A percentile compares a stretch with the other conserved stretches of the same genome.
Conservation (phyloP, 2,797 vertebrate genomes). For the Gambusia yucatana region DNA sequence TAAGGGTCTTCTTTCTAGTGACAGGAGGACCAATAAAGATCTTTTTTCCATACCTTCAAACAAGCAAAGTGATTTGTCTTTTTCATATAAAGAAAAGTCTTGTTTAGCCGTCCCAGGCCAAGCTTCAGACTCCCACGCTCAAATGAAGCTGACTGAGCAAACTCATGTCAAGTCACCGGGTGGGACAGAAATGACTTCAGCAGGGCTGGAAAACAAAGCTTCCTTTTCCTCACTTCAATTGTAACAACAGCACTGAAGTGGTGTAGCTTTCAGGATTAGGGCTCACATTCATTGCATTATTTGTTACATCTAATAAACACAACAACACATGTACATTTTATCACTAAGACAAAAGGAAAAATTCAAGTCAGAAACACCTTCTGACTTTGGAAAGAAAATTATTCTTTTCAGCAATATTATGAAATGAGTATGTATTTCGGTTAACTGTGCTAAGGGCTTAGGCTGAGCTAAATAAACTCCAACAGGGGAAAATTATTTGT, state of each 20-base stretch:
- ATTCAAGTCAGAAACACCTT: slow-evolving; percentile 28
- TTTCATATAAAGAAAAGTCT: slow-evolving; percentile 60
- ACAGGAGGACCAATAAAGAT: slow-evolving; percentile 6
- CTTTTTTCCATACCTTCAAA: slow-evolving; percentile 37
- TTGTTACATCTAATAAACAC: neutral
- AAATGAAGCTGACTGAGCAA: slow-evolving; percentile 38
- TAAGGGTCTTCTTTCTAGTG: neutral
- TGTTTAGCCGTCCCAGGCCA: slow-evolving; percentile 42
- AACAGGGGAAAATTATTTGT: neutral
- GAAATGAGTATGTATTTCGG: neutral
- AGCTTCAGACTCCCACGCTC: slow-evolving; percentile 60
- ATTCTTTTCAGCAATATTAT: neutral
- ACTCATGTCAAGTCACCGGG: slow-evolving; percentile 51
- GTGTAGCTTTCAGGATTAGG: slow-evolving; percentile 22
- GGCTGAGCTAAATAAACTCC: neutral
- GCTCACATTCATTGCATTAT: neutral
- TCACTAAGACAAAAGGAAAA: slow-evolving; percentile 17
- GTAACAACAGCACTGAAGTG: slow-evolving; percentile 27
- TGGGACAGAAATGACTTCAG: slow-evolving; percentile 50
- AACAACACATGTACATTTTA: slow-evolving; percentile 17
- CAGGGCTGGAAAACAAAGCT: slow-evolving; percentile 51
- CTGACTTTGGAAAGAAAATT: slow-evolving; percentile 20
- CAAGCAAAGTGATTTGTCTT: slow-evolving; percentile 62
- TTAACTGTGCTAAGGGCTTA: neutral
- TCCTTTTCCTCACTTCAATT: slow-evolving; percentile 40